Base-by-base conservation (phyloP, 2,888 invertebrate species). In the Chrysolina haemoptera region DNA sequence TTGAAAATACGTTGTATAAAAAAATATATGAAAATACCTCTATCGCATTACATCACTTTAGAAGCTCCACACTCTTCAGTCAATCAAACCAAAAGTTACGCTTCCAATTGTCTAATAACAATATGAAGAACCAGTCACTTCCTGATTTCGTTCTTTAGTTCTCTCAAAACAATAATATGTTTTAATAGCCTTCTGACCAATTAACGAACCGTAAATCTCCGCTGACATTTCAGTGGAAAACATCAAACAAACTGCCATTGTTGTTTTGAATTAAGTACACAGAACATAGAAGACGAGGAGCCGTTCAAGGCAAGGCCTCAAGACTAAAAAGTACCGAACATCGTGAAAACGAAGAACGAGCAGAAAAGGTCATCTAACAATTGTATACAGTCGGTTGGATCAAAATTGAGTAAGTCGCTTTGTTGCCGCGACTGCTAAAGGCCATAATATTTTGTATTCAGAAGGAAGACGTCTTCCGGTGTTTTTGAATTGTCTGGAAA, bases 141-240 rank as follows among this genome's bases (percentile, higher is more conserved):
- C 59, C n/a, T 59, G 6, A 27, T 59, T 59, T 67, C 27, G 12
- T 40, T 53, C 67, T 53, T 50, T 14, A 35, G 27, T 14, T 41
- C 67, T 53, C 53, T 67, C 67, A 16, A 16, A 41, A 67, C 67
- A 67, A 67, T 40, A 53, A 20, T 55, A 50, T 40, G 53, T 68
- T 67, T 67, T 68, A 67, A 66, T 63, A 68, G 62, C 68, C 68
- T 68, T 68, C 62, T 62, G 22, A 18, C n/a, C 62, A 68, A 68
- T 68, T 46, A 62, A 18, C 22, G 12, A 62, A 62, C 62, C 11
- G 62, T 68, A 68, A 68, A 68, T 68, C 68, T 62, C 59, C 20
- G 68, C 35, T 68, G 68, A 62, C 68, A 35, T 68, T 41, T 68
- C 62, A 68, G 46, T 62, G 62, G 16, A 40, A 53, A 53, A 67